phyloP scores from a whole-genome alignment of 2,797 vertebrate species.

The Tadarida brasiliensis region DNA sequence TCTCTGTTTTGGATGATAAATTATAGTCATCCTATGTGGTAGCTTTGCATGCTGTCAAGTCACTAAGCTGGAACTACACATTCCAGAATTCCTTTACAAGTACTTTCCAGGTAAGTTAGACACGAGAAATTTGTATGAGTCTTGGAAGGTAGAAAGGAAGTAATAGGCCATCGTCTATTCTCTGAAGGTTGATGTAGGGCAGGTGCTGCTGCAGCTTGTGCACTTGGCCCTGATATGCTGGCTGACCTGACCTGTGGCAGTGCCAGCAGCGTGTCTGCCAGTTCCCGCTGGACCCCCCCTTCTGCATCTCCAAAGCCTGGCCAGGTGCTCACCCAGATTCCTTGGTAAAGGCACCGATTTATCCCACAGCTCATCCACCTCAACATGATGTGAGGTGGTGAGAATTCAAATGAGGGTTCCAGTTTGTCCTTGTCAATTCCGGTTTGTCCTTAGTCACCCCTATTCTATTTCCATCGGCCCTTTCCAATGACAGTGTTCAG shows the following conservation, averaged over 20 bases:
- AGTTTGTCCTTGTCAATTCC: not conserved
- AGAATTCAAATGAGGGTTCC: not conserved
- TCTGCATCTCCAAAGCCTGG: not conserved
- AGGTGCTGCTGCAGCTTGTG: not conserved
- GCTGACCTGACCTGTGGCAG: not conserved
- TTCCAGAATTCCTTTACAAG: not conserved
- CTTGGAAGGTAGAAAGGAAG: not conserved
- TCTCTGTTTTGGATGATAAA: not conserved
- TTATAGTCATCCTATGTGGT: not conserved
- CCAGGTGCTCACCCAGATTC: not conserved
- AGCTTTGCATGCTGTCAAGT: not conserved
- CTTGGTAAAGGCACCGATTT: not conserved
- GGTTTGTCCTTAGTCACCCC: not conserved
- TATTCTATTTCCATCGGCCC: not conserved
- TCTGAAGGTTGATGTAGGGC: not conserved
- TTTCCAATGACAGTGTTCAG: not conserved
- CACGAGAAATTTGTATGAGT: not conserved
- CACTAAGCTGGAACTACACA: not conserved
- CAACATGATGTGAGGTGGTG: not conserved
- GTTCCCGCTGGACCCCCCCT: not conserved
- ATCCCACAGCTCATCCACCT: not conserved
- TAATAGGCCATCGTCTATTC: not conserved
- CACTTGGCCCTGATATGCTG: fast-evolving
- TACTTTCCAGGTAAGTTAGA: not conserved
- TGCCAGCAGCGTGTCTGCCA: fast-evolving